phyloP scores from a whole-genome alignment of 2,113 vertebrate genomes.

The Syngnathus scovelli region DNA sequence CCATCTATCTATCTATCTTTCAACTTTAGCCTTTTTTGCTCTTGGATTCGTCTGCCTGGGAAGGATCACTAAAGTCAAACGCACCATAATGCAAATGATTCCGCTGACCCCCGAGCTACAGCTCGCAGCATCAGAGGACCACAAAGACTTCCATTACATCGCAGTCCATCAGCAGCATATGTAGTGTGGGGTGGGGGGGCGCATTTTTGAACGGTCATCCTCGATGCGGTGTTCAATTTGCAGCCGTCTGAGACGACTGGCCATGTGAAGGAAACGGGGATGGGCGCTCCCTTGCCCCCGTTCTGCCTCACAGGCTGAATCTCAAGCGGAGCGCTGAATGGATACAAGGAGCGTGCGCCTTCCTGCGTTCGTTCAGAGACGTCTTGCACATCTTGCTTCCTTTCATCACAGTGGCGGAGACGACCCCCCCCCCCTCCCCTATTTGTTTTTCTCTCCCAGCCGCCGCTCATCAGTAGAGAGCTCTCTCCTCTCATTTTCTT shows the following conservation, averaged over 20 bases:
- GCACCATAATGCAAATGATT: neutral
- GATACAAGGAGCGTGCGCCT: slow-evolving; percentile 6
- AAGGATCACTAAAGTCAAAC: too few relatives aligned
- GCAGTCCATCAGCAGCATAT: slow-evolving; percentile 26
- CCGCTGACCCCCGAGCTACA: neutral
- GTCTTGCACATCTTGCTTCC: slow-evolving; percentile 22
- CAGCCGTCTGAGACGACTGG: slow-evolving; percentile 45
- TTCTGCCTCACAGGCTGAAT: slow-evolving; percentile 49
- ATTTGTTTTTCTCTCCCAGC: neutral
- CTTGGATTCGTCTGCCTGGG: too few relatives aligned
- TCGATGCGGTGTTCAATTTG: slow-evolving; percentile 61
- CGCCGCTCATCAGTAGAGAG: slow-evolving; percentile 17
- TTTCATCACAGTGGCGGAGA: slow-evolving; percentile 6
- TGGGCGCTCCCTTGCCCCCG: slow-evolving; percentile 20
- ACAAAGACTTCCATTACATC: slow-evolving; percentile 36
- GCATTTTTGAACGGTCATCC: slow-evolving; percentile 41
- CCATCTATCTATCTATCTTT: too few relatives aligned
- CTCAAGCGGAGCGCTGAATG: slow-evolving; percentile 35
- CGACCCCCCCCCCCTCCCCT: too few relatives aligned
- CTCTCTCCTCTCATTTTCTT: neutral
- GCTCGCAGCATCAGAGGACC: neutral
- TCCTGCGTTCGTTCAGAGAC: slow-evolving; percentile 23
- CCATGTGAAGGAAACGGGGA: slow-evolving; percentile 26
- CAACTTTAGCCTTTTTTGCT: too few relatives aligned
- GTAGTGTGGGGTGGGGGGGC: slow-evolving; percentile 21